Percentiles rank a stretch among this genome's conserved stretches.
phyloP scores from a whole-genome alignment of 1,140 invertebrate genomes.

The Atopsyche davidsoni region DNA sequence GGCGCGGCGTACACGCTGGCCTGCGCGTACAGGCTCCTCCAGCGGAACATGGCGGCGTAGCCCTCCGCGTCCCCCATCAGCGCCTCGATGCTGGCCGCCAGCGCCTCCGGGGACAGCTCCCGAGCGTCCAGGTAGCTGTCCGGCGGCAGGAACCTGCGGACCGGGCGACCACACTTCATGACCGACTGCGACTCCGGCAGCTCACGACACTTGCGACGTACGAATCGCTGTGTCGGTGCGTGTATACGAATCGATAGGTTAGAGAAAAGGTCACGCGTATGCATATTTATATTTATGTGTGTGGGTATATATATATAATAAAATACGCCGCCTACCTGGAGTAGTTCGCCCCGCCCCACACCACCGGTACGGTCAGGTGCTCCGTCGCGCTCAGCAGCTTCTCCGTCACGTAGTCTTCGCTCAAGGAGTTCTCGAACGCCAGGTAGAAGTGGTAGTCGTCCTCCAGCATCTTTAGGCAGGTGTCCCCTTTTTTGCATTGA shows the following conservation, averaged over 20 bases:
- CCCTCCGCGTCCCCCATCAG: conserved; percentile 31
- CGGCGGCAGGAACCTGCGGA: conserved; percentile 11
- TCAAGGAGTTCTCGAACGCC: conserved; percentile 60
- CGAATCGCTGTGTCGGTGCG: too few relatives aligned
- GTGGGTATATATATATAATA: not conserved
- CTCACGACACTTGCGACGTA: too few relatives aligned
- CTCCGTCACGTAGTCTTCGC: conserved; percentile 59
- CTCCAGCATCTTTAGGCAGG: conserved; percentile 36
- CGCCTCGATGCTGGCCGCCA: conserved; percentile 30
- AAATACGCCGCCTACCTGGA: conserved; percentile 17
- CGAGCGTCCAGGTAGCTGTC: conserved; percentile 35
- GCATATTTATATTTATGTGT: too few relatives aligned
- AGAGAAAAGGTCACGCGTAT: too few relatives aligned
- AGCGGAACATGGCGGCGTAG: conserved; percentile 34
- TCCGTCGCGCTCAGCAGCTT: conserved; percentile 19
- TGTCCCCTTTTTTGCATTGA: too few relatives aligned
- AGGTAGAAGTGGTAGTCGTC: conserved; percentile 62
- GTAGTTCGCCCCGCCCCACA: conserved; percentile 23
- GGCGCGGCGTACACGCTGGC: conserved; percentile 7
- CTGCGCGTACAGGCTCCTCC: conserved; percentile 36
- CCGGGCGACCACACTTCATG: too few relatives aligned
- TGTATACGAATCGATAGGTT: too few relatives aligned
- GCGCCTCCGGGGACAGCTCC: not conserved
- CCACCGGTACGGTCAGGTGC: conserved; percentile 22
- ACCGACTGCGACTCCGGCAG: too few relatives aligned